Base-by-base conservation (phyloP, 2,113 vertebrate genomes). In the Hymenochirus boettgeri region DNA sequence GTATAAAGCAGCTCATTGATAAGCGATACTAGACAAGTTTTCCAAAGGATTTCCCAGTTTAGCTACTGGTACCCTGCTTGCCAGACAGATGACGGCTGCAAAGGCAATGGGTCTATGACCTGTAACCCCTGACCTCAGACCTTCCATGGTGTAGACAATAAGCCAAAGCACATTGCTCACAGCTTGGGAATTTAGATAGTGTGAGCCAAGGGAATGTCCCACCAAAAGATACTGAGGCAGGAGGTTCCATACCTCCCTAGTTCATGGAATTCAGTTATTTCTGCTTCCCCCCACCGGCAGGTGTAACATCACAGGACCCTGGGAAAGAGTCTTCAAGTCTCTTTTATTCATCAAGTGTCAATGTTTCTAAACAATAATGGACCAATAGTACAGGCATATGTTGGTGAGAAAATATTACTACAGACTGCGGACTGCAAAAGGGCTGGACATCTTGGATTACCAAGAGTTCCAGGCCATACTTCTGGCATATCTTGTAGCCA, bases 161-260 rank as follows among this genome's bases (percentile, higher is more conserved):
- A 31, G 18, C n/a, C 12, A n/a, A 65, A 19, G 8, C 8, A 48
- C 55, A 59, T 66, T 42, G 55, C 64, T 50, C 55, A 58, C 27
- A n/a, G 12, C 64, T 46, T 66, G 64, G 31, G 64, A 66, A 66
- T 66, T 66, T 47, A 22, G 55, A 58, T 50, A 48, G 17, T 57
- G 26, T 2, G 27, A 50, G 10, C 24, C 7, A 8, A 47, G 17
- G 21, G 39, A 3, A 25, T 33, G 23, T 7, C 21, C 21, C 17
- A 31, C 17, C 15, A 18, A 12, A 9, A 55, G n/a, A 35, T 35
- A 35, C 10, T 27, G 19, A 15, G n/a, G n/a, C n/a, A 24, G 11
- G 52, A n/a, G 27, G 3, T 54, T 26, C 25, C n/a, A n/a, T n/a
- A n/a, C n/a, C n/a, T n/a, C n/a, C n/a, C n/a, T n/a, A n/a, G n/a